Evolutionary conservation across 2,113 vertebrate species (phyloP).

Genomic region (Hippolais icterina): DNA sequence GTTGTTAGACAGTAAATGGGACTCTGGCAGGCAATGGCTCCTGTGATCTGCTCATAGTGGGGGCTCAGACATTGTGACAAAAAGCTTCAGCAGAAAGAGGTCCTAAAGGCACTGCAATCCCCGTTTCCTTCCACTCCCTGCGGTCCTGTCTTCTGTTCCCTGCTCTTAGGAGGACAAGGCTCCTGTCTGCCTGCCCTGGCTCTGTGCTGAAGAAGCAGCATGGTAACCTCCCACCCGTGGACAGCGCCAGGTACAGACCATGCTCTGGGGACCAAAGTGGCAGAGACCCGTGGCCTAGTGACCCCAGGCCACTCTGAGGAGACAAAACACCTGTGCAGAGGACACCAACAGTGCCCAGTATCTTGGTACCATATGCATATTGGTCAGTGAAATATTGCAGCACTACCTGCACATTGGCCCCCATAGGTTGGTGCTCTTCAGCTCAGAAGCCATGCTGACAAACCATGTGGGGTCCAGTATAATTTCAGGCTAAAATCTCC

Average conservation of each 20-base stretch:
- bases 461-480: not conserved
- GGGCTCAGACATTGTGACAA: fast-evolving
- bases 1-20: not conserved
- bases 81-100: not conserved
- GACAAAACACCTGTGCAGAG: fast-evolving
- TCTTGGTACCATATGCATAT: not conserved
- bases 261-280: not conserved
- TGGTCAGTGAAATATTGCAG: not conserved
- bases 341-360: not conserved
- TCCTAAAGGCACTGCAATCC: not conserved
- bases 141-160: not conserved
- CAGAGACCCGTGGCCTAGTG: not conserved
- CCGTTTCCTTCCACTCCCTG: fast-evolving
- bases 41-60: not conserved
- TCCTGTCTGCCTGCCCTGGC: not conserved
- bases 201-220: not conserved
- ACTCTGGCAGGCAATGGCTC: fast-evolving
- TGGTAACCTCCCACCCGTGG: fast-evolving
- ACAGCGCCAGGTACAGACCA: fast-evolving
- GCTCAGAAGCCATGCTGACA: not conserved
- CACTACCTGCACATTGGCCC: not conserved
- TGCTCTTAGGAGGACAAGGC: not conserved
- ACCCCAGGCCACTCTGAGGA: not conserved
- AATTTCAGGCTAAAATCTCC: not conserved
- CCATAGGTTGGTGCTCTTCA: fast-evolving